phyloP scores from a whole-genome alignment of 2,797 vertebrate genomes.

The Myotis findleyi region DNA sequence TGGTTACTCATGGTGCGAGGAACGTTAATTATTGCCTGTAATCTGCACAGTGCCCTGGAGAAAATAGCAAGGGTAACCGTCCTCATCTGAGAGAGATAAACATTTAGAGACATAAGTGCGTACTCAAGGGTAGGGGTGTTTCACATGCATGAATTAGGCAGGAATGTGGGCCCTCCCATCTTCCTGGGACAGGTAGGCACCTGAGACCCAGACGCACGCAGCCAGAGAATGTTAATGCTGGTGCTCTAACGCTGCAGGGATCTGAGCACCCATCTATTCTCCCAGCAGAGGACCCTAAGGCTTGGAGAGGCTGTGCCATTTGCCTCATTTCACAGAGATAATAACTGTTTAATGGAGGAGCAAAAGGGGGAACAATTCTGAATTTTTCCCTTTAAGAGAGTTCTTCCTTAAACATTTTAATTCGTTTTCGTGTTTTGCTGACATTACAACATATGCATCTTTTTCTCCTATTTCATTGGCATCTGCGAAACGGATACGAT shows the following conservation, averaged over 20 bases:
- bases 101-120: neutral
- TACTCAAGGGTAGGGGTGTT: neutral
- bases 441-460: neutral
- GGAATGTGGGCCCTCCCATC: neutral
- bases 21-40: conserved; percentile 51
- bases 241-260: no score
- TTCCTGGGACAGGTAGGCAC: rapidly evolving
- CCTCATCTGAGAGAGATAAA: neutral
- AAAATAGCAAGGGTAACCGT: conserved; percentile 4
- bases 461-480: neutral
- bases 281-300: neutral
- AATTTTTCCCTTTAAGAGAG: neutral
- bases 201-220: neutral
- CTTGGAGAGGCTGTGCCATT: neutral
- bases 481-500: neutral
- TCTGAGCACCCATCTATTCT: neutral
- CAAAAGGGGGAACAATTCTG: neutral
- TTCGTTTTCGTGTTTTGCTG: neutral
- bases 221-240: neutral
- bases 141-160: neutral
- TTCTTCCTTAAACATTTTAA: neutral
- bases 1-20: neutral
- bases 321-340: neutral
- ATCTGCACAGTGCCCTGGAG: neutral
- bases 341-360: neutral